These are phyloP conservation scores for Neosalanx taihuensis DNA, from an alignment of 2,797 vertebrate species.

Conservation along the genomic window DNA sequence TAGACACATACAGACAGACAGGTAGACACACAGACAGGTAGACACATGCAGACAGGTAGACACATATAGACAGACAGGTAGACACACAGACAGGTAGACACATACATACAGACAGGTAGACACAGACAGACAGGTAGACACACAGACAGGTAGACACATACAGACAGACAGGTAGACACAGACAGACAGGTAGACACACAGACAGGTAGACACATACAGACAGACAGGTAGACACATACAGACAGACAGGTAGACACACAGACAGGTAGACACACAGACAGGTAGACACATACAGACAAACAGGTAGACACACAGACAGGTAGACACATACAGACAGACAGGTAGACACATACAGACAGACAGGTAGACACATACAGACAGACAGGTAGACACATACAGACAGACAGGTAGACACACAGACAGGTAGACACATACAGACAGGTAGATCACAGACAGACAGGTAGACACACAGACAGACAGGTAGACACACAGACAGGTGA, in stretches of 20 bases:
- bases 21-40: constrained; percentile 60
- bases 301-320: constrained; percentile 75
- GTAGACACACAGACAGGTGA: too few relatives aligned
- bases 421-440: too few relatives aligned
- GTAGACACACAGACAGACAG: too few relatives aligned
- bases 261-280: too few relatives aligned
- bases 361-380: too few relatives aligned
- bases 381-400: background rate
- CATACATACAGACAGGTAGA: constrained; percentile 94
- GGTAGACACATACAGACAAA: constrained; percentile 90
- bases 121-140: background rate
- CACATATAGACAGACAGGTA: too few relatives aligned
- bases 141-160: background rate
- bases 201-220: background rate
- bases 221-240: too few relatives aligned
- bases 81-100: constrained; percentile 78
- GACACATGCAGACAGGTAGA: too few relatives aligned
- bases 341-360: background rate
- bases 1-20: too few relatives aligned
- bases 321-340: background rate
- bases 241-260: too few relatives aligned
- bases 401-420: too few relatives aligned
- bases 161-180: background rate
- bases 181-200: background rate
- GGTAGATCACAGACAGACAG: too few relatives aligned